Base-by-base conservation (phyloP, 2,888 invertebrate species). In the Ganaspis brasiliensis region DNA sequence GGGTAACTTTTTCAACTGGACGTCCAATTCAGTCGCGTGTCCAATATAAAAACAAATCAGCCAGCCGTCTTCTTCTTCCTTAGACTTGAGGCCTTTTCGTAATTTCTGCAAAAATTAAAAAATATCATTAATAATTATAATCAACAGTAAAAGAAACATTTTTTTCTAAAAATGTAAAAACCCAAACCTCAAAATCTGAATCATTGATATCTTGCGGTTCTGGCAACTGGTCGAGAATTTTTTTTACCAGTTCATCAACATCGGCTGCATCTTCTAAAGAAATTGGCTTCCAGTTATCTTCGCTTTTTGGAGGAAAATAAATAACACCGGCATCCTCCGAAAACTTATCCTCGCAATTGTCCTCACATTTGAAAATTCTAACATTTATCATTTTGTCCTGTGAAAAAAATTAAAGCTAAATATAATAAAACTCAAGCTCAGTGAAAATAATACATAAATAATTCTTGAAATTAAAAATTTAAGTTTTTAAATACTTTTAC, bases 1-100 rank as follows among this genome's bases (percentile, higher is more conserved):
- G 3, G 94, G 94, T 73, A 96, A 90, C 81, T 94, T 93, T 85
- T 95, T 94, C 61, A 95, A 89, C 86, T 95, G 94, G 72, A 94
- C 88, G 85, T 92, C 93, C 80, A 91, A 91, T 80, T 93, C 92
- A 19, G 92, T 94, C 12, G 92, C 92, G 70, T 92, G 89, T 12
- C 93, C 93, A 57, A 94, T 81, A 79, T 93, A 93, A 84, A 94
- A 94, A 85, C 93, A 93, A 72, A 94, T 86, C 31, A 94, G 86
- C 93, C 93, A 94, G 6, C 93, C 92, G 73, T 89, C 90, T 16
- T 90, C 90, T 16, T 90, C 19, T 90, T 67, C 40, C 26, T 5
- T 24, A 16, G 67, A 45, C 1, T 90, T 8, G 85, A 59, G 16
- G 12, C 21, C 19, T 73, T 49, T 45, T 49, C 40, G 21, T 4